Percentiles rank a stretch among this genome's conserved stretches.
These are phyloP conservation scores for Lithophane leautieri DNA, from an alignment of 2,888 invertebrate genomes.

Conservation along the genomic window DNA sequence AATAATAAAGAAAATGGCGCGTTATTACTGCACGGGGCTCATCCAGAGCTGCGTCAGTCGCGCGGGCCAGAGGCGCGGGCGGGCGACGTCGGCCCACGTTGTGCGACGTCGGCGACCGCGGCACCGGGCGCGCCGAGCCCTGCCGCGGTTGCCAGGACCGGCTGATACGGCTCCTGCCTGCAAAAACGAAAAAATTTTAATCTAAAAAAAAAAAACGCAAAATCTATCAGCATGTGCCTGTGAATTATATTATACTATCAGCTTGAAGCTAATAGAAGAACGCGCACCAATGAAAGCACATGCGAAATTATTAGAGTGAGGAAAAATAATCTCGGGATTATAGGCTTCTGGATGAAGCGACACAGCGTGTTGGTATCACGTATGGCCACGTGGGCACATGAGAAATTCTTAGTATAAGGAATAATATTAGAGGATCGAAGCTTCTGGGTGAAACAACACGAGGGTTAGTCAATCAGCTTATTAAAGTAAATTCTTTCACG, in stretches of 20 bases:
- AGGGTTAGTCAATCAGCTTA: not conserved
- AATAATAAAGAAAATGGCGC: slow-evolving; percentile 52
- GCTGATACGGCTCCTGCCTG: slow-evolving; percentile 58
- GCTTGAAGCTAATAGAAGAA: not conserved
- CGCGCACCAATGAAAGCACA: not conserved
- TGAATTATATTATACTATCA: not conserved
- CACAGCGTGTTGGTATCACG: not conserved
- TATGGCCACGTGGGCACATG: not conserved
- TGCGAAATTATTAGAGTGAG: not conserved
- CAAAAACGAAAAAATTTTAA: not conserved
- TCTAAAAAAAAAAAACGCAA: not conserved
- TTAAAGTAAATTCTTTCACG: not conserved
- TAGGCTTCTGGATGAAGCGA: not conserved
- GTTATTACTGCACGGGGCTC: slow-evolving; percentile 67
- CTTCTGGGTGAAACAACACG: not conserved
- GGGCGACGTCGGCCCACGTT: slow-evolving; percentile 68
- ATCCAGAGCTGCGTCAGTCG: slow-evolving; percentile 71
- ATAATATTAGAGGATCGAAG: not conserved
- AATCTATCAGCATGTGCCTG: not conserved
- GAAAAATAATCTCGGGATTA: no score
- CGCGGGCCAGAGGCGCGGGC: slow-evolving; percentile 76
- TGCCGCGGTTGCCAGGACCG: slow-evolving; percentile 71
- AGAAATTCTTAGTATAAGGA: not conserved
- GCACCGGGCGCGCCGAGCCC: slow-evolving; percentile 76
- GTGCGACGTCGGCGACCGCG: slow-evolving; percentile 77